A percentile compares a stretch with the other conserved stretches of the same genome.
Conservation (phyloP, 2,888 invertebrate genomes). For the Neuroscelio doddi region DNA sequence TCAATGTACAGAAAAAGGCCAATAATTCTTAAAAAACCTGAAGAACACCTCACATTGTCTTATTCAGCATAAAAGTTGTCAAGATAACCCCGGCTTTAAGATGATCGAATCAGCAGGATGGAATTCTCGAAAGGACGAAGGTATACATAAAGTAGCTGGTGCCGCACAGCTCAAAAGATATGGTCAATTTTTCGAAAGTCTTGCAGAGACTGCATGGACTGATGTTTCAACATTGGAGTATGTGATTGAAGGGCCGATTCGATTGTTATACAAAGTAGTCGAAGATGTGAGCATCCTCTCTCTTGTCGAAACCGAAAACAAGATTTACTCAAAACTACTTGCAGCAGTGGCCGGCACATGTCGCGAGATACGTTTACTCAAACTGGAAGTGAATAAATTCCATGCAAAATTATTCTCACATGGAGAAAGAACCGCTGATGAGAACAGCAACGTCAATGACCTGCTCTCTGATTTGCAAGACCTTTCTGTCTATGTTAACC, state of each 20-base stretch:
- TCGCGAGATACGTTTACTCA: conserved; percentile 81
- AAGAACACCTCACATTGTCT: too few species aligned
- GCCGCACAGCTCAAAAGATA: conserved; percentile 74
- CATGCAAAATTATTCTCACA: conserved; percentile 72
- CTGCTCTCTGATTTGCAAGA: conserved; percentile 65
- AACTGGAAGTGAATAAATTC: conserved; percentile 78
- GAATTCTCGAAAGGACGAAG: conserved; percentile 63
- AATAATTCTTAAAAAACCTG: too few species aligned
- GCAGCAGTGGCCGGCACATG: conserved; percentile 86
- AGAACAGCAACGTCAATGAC: conserved; percentile 57
- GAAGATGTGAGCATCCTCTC: conserved; percentile 81
- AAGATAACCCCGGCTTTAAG: conserved; percentile 10
- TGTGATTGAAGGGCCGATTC: conserved; percentile 64
- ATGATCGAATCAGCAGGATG: conserved; percentile 67
- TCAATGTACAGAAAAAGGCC: too few species aligned
- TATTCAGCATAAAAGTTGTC: too few species aligned
- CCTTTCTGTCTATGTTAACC: conserved; percentile 59
- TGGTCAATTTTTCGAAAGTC: conserved; percentile 74
- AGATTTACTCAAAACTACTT: conserved; percentile 84
- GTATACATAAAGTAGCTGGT: conserved; percentile 72
- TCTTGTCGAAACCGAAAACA: conserved; percentile 87
- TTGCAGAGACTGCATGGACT: conserved; percentile 61
- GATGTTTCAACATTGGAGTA: conserved; percentile 57
- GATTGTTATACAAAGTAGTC: conserved; percentile 72
- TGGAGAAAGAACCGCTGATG: conserved; percentile 69